Base-by-base conservation (phyloP, 2,113 vertebrate species). In the Addax nasomaculatus region DNA sequence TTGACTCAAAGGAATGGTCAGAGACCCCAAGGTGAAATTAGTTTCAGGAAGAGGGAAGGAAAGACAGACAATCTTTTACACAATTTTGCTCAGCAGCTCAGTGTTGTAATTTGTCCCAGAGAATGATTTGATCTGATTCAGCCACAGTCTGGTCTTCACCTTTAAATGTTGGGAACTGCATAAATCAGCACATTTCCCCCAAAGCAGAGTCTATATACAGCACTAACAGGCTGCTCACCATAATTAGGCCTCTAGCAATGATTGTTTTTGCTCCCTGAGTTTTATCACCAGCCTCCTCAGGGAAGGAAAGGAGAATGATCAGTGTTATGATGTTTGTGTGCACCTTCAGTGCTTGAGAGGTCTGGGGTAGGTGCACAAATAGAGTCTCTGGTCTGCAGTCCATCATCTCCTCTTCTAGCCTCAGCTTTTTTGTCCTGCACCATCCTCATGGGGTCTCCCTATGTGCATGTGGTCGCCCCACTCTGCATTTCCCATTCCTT, bases 141-240 rank as follows among this genome's bases (percentile, higher is more conserved):
- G 95, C 95, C 90, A 67, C 96, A 95, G 98, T 97, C 97, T 98
- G 96, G 96, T 97, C 96, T 97, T 95, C 94, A 98, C 97, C 97
- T 98, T 97, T 97, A 98, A 98, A 98, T 97, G 98, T 51, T 98
- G 98, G 97, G 84, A 98, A 91, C 85, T 86, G 98, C 97, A 97
- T 98, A 97, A 98, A 97, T 98, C 97, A 98, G 97, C 98, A 98
- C 96, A 95, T 98, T 98, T 97, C 6, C 67, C 90, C 83, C 89
- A 89, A 93, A 97, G 96, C 95, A 16, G 94, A 91, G 89, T 96
- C 97, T 97, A 97, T 96, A 97, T 97, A 76, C 97, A 90, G 98
- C 97, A 49, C 95, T 14, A 3, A 93, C 95, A 98, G 95, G 90
- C 97, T 96, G 97, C 96, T 96, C 2, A 3, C 91, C 96, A 95